Evolutionary conservation across 2,888 invertebrate genomes (phyloP), one percentile per base, ranked within the genome.

Genomic region (Meganola albula): DNA sequence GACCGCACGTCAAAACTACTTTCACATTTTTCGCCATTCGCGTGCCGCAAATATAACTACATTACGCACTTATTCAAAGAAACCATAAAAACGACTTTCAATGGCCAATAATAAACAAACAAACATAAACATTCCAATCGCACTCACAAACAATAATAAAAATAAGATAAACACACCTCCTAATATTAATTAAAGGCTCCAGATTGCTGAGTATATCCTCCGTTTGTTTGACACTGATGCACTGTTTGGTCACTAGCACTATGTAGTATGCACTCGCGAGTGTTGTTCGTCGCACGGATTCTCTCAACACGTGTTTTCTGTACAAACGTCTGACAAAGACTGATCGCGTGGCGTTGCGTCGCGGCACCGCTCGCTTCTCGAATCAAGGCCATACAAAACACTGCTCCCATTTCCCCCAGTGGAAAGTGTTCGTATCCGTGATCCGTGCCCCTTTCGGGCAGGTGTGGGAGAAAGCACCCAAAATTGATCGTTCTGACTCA

Each of bases 401-500:
- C 57, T 74, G 80, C 73, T 77, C 82, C 75, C 82, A 78, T 78
- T 82, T 77, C 76, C 71, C 58, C 63, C 64, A 68, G 75, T 83
- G 79, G 83, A 83, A 83, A 83, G 83, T 82, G 74, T 70, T 72
- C 69, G 72, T 63, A 83, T 83, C 83, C 83, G 83, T 73, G 77
- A 78, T 74, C 69, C 74, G 77, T 75, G 75, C 76, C 71, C 73
- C 72, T 75, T 77, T 72, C 71, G 71, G 72, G 64, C 82, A 83
- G 79, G 82, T 79, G 80, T 76, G 77, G 76, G 82, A 79, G 83
- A 83, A 83, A 83, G 83, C 82, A 83, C 74, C 76, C 61, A 74
- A 82, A 77, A 74, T 62, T 63, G 61, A 74, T 65, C 60, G 61
- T 62, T 78, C 66, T 75, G 82, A 82, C 63, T 82, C 82, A 83